Evolutionary conservation across 2,888 invertebrate genomes (phyloP).

Genomic region (Machimus atricapillus): DNA sequence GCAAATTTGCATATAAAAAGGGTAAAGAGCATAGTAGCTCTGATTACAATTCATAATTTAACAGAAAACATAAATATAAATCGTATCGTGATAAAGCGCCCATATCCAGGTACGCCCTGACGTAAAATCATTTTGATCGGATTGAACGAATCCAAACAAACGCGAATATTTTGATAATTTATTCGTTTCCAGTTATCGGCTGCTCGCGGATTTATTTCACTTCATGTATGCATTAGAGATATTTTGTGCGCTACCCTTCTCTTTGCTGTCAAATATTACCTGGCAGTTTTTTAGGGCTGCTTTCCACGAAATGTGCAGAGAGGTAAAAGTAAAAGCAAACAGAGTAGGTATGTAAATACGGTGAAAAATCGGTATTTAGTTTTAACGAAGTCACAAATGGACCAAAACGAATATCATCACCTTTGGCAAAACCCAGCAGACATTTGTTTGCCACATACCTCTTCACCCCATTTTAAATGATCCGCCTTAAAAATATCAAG

Average conservation of each 20-base stretch:
- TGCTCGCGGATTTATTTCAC: slow-evolving; percentile 6
- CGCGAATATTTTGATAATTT: slow-evolving; percentile 28
- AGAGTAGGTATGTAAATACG: background rate
- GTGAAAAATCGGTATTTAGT: background rate
- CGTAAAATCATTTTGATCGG: background rate
- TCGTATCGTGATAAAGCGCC: background rate
- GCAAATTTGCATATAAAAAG: slow-evolving; percentile 9
- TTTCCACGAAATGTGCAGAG: background rate
- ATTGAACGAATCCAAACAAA: background rate
- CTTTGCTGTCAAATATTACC: background rate
- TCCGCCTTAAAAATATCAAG: background rate
- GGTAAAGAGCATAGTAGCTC: background rate
- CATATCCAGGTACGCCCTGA: background rate
- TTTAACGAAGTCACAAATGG: slow-evolving; percentile 14
- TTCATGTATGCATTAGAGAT: background rate
- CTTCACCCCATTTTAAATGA: background rate
- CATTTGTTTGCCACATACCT: background rate
- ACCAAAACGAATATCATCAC: slow-evolving; percentile 6
- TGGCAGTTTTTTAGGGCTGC: background rate
- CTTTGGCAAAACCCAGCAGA: background rate
- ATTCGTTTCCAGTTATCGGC: slow-evolving; percentile 19
- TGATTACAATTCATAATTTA: slow-evolving; percentile 27
- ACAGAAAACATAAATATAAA: background rate
- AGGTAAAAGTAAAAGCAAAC: background rate
- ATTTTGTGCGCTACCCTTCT: background rate